A percentile compares a stretch with the other conserved stretches of the same genome.
Evolutionary conservation across 2,888 invertebrate species (phyloP).

Genomic region (Amitus sp.): DNA sequence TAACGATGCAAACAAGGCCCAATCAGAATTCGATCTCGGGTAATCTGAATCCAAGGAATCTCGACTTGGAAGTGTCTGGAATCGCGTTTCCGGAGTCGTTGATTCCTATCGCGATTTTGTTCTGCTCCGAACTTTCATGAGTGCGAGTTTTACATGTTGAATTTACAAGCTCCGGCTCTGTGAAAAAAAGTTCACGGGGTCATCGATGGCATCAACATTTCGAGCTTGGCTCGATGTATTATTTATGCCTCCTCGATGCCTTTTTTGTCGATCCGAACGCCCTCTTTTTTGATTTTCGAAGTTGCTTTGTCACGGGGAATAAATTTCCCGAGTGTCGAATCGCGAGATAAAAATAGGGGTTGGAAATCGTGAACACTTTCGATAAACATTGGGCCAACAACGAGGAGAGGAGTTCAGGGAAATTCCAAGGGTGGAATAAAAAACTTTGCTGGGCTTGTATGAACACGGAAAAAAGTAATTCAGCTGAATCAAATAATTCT

Average conservation of each 20-base stretch:
- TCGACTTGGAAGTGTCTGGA: not conserved
- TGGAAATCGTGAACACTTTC: too few species aligned
- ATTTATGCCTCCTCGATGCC: slow-evolving; percentile 48
- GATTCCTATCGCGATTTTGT: not conserved
- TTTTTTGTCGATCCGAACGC: too few species aligned
- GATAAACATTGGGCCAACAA: too few species aligned
- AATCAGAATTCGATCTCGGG: too few species aligned
- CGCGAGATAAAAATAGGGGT: too few species aligned
- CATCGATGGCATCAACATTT: slow-evolving; percentile 52
- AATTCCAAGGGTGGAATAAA: too few species aligned
- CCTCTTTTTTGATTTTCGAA: not conserved
- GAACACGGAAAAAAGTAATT: too few species aligned
- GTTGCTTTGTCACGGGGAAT: not conserved
- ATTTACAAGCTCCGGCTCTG: slow-evolving; percentile 19
- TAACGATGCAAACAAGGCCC: too few species aligned
- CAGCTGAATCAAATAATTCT: too few species aligned
- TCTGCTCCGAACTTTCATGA: not conserved
- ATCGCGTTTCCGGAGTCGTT: not conserved
- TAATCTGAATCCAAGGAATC: too few species aligned
- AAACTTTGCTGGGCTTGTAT: too few species aligned
- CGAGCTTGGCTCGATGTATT: slow-evolving; percentile 49
- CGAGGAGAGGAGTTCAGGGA: too few species aligned
- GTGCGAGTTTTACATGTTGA: not conserved
- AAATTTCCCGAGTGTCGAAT: not conserved
- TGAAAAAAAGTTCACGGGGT: slow-evolving; percentile 47